phyloP scores from a whole-genome alignment of 2,113 vertebrate species.

The Neolamprologus sp. region DNA sequence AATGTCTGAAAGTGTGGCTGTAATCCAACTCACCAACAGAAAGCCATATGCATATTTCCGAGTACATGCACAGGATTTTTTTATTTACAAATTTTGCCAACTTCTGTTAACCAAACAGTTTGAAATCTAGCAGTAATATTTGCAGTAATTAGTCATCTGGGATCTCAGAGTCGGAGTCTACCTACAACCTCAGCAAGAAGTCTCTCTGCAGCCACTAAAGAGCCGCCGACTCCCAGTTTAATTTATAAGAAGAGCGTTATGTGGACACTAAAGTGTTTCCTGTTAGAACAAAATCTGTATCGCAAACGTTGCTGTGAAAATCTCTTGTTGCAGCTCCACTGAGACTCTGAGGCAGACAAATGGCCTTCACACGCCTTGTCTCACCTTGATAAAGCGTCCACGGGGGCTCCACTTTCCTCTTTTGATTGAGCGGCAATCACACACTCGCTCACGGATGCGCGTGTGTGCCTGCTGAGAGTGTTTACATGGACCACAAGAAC shows the following conservation, averaged over 20 bases:
- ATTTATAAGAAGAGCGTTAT: not conserved
- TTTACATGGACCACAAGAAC: not conserved
- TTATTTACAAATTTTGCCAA: fast-evolving
- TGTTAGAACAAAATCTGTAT: not conserved
- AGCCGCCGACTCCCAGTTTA: not conserved
- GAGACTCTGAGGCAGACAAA: not conserved
- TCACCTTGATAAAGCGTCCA: constrained; percentile 28
- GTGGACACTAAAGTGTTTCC: not conserved
- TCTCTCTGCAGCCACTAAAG: not conserved
- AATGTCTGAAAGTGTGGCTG: not conserved
- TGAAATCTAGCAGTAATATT: not conserved
- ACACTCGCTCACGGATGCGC: not conserved
- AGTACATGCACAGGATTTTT: not conserved
- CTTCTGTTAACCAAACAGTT: not conserved
- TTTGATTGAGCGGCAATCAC: not conserved
- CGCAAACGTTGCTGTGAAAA: not conserved
- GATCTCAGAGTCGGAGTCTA: not conserved
- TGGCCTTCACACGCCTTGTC: not conserved
- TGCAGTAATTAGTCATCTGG: not conserved
- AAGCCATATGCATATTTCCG: not conserved
- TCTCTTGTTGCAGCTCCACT: not conserved
- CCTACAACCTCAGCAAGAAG: not conserved
- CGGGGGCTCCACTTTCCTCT: not conserved
- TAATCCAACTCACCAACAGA: not conserved
- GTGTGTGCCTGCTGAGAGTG: not conserved